Base-by-base conservation (phyloP, 2,113 vertebrate species). In the Scomber scombrus region DNA sequence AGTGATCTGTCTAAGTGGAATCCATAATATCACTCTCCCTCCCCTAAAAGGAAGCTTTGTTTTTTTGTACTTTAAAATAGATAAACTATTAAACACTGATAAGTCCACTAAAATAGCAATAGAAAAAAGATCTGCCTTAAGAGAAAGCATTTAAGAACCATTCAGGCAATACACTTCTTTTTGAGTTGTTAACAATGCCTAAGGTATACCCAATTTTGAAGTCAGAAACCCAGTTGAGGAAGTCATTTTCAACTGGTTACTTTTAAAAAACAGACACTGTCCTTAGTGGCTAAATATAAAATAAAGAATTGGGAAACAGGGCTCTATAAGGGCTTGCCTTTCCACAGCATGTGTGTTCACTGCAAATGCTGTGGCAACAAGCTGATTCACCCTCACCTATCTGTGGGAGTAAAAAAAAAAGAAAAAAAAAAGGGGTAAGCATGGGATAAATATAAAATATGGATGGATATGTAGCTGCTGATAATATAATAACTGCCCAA, bases 21-120 rank as follows among this genome's bases (percentile, higher is more conserved):
- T 47, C 14, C 29, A 69, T 45, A 69, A 71, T 19, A 69, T 69
- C 69, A 52, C 61, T 75, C 71, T 74, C 72, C 63, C 65, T 82
- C 52, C 64, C 65, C 49, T 13, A 10, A 63, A 77, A 81, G 89
- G 89, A 92, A 92, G 90, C 87, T 80, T 81, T 73, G 85, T 90
- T 89, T 88, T 91, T 84, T 93, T 90, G 87, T 86, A 85, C 70
- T 76, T 85, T 85, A 88, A 92, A 92, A 94, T 80, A 87, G 80
- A 90, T 85, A 84, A 93, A 90, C 93, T 94, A 93, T 90, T 85
- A 91, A 95, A 95, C 93, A 95, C 93, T 95, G 93, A 94, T 91
- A 85, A 88, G 88, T 91, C 89, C 86, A 83, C 91, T 93, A 93
- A 90, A 89, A 89, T 88, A 88, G 23, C 23, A 26, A 85, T 49